Percentiles rank a stretch among this genome's conserved stretches.
Evolutionary conservation across 2,797 vertebrate species (phyloP).

Genomic region (Sphenopsis melanotis): DNA sequence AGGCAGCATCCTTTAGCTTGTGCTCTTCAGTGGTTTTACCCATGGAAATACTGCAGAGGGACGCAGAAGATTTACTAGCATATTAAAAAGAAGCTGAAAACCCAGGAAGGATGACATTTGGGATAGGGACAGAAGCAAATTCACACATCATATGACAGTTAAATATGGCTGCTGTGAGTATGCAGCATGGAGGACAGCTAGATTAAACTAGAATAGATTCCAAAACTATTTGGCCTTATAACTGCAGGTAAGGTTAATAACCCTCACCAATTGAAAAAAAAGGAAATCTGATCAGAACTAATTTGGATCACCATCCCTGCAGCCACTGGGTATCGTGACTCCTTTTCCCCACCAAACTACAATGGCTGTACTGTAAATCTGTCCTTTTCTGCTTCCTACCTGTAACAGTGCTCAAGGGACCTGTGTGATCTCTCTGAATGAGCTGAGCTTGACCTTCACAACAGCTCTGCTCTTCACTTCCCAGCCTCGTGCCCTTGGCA

Average conservation of each 20-base stretch:
- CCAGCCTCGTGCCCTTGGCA: background rate
- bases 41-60: background rate
- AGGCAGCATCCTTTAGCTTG: fast-evolving
- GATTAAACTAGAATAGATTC: background rate
- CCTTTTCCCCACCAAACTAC: background rate
- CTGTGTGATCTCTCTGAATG: background rate
- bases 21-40: background rate
- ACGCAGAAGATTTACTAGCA: background rate
- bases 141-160: background rate
- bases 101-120: background rate
- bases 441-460: background rate
- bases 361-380: background rate
- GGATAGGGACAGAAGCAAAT: background rate
- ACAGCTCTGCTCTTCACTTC: background rate
- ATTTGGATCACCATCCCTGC: background rate
- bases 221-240: background rate
- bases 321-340: background rate
- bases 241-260: background rate
- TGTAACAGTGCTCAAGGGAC: background rate
- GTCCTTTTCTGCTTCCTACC: background rate
- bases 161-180: background rate
- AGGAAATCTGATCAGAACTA: background rate
- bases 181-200: background rate
- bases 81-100: background rate
- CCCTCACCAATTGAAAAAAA: background rate